These are phyloP conservation scores for Amorpha juglandis DNA, from an alignment of 2,888 invertebrate species.

Conservation along the genomic window DNA sequence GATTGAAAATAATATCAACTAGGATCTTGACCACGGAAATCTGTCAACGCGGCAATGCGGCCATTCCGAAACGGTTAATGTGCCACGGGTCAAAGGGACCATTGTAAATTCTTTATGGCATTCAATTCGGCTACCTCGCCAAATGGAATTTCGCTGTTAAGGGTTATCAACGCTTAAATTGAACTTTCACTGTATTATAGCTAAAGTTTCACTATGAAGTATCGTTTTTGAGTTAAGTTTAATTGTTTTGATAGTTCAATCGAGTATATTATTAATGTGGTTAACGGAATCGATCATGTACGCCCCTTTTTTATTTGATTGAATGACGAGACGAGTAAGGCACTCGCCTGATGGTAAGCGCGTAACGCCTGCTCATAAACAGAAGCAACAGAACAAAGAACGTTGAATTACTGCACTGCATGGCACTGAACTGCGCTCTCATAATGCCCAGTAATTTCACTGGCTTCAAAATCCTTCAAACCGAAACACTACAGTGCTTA, in stretches of 20 bases:
- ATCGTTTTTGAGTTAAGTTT: not conserved
- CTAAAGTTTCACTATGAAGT: constrained; percentile 6
- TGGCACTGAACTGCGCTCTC: no score
- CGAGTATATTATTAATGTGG: constrained; percentile 26
- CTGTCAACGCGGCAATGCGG: constrained; percentile 50
- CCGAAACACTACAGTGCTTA: no score
- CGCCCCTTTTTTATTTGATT: no score
- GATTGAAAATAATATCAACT: constrained; percentile 21
- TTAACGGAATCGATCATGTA: no score
- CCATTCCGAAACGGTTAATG: constrained; percentile 50
- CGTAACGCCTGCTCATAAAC: no score
- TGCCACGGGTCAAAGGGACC: constrained; percentile 46
- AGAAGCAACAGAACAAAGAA: no score
- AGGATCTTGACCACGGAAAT: constrained; percentile 35
- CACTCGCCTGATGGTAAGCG: no score
- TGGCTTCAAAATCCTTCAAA: no score
- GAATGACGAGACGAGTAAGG: no score
- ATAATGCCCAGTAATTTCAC: no score
- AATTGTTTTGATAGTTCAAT: constrained; percentile 27
- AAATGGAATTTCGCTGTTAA: constrained; percentile 67
- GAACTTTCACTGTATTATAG: constrained; percentile 32
- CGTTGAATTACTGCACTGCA: no score
- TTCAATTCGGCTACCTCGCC: constrained; percentile 51
- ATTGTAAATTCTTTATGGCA: constrained; percentile 56
- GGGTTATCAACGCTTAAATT: constrained; percentile 44